Base-by-base conservation (phyloP, 2,888 invertebrate species). In the Parnassius glacialis region DNA sequence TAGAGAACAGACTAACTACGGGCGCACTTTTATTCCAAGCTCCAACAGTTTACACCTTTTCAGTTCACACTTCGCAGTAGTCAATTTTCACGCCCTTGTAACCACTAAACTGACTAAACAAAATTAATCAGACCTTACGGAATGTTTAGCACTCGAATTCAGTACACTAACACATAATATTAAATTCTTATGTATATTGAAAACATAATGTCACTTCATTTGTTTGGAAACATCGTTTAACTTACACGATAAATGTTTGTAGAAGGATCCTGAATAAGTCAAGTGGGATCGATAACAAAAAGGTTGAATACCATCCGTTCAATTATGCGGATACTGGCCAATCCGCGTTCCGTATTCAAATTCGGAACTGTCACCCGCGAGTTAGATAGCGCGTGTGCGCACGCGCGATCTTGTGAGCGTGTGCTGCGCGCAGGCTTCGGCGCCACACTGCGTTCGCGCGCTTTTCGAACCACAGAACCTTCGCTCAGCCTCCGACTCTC, bases 371-470 rank as follows among this genome's bases (percentile, higher is more conserved):
- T 83, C 76, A 78, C 74, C 57, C 79, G 75, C 80, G 83, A 68
- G 67, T 78, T 79, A 83, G 85, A 83, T 83, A 82, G 77, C 77
- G 78, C 84, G 81, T 77, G 76, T 72, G 71, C 76, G 68, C 78
- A 78, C 81, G 78, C 81, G 83, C 84, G 81, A 80, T 78, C 81
- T 81, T 84, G 76, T 83, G 81, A 84, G 84, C 90, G 90, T 90
- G 90, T 87, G 80, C 65, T 83, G 89, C 89, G 90, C 89, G 76
- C 90, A 88, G 78, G 82, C 83, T 81, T 83, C 89, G 82, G 85
- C 88, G 84, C 87, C 79, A 83, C 84, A 91, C 91, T 91, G 90
- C 85, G 85, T 90, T 90, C 89, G 89, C 91, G 90, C 90, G 90
- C 90, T 90, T 90, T 91, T 89, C 84, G 78, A 82, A 83, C 84